Evolutionary conservation across 2,888 invertebrate species (phyloP).

Genomic region (Petrolisthes cinctipes): DNA sequence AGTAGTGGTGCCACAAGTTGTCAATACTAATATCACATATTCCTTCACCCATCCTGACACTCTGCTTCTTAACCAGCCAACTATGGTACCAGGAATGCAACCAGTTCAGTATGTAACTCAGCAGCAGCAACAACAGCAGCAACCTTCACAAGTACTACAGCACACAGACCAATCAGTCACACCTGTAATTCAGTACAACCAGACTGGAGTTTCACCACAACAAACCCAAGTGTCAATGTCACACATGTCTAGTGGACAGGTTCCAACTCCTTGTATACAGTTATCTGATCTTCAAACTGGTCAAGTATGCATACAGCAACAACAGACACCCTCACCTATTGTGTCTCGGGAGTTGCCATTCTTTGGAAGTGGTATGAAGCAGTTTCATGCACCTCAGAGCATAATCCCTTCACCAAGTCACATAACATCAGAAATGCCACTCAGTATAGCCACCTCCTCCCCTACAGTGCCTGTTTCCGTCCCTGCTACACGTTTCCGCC

Average conservation of each 20-base stretch:
- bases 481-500: conserved; percentile 35
- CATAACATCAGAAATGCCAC: background rate
- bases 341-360: conserved; percentile 38
- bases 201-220: conserved; percentile 38
- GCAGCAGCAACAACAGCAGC: conserved; percentile 55
- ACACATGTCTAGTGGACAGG: conserved; percentile 37
- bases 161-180: conserved; percentile 48
- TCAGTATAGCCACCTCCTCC: conserved; percentile 15
- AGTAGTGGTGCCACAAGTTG: conserved; percentile 60
- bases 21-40: conserved; percentile 64
- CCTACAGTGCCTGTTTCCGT: conserved; percentile 20
- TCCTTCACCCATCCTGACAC: conserved; percentile 62
- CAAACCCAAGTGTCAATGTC: conserved; percentile 43
- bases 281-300: conserved; percentile 27
- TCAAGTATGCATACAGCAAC: conserved; percentile 16
- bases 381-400: conserved; percentile 8
- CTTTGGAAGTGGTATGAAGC: conserved; percentile 25
- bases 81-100: conserved; percentile 59
- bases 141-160: conserved; percentile 44
- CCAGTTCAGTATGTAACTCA: conserved; percentile 57
- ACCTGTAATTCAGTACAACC: conserved; percentile 52
- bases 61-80: conserved; percentile 58
- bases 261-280: conserved; percentile 34
- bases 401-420: conserved; percentile 15
- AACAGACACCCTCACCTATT: conserved; percentile 15